Base-by-base conservation (phyloP, 2,888 invertebrate species). In the Serripes groenlandicus region DNA sequence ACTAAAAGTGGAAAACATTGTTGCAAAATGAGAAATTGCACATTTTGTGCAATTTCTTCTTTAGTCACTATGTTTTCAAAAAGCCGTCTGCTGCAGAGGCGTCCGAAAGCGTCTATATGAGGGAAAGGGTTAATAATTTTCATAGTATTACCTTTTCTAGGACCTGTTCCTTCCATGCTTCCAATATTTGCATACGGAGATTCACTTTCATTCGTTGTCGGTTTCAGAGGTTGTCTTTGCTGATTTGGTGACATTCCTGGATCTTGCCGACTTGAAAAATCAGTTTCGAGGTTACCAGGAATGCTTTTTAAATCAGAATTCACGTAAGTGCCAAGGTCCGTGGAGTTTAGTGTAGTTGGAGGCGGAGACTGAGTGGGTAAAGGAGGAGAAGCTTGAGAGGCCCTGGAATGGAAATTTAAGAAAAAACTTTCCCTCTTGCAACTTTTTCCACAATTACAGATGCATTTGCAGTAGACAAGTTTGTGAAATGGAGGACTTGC, bases 291-390 rank as follows among this genome's bases (percentile, higher is more conserved):
- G 9, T 28, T 32, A 9, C 34, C 34, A 21, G 30, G 30, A 32
- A 34, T 32, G 34, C n/a, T 28, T 62, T 30, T 34, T n/a, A n/a
- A n/a, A n/a, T n/a, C n/a, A n/a, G n/a, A n/a, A 34, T 62, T 62
- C 21, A 62, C 2, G 42, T 66, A 66, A 28, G 66, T 66, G 42
- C 66, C 66, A 21, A 66, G 23, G 28, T 42, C 66, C 23, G 4
- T 42, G 15, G 66, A 66, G 35, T 35, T 66, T 26, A 66, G 77
- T 60, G 81, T 34, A 58, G 76, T 79, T 37, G 56, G 62, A 3
- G 79, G 79, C 26, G 79, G 76, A 15, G 76, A 73, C 68, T 79
- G 79, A 23, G 79, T 42, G 3, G 83, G 79, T 15, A 66, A 37
- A 28, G 70, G 54, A 28, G 79, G 79, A 18, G 74, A 62, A 56